Evolutionary conservation across 2,113 vertebrate species (phyloP).

Genomic region (Corythoichthys intestinalis): DNA sequence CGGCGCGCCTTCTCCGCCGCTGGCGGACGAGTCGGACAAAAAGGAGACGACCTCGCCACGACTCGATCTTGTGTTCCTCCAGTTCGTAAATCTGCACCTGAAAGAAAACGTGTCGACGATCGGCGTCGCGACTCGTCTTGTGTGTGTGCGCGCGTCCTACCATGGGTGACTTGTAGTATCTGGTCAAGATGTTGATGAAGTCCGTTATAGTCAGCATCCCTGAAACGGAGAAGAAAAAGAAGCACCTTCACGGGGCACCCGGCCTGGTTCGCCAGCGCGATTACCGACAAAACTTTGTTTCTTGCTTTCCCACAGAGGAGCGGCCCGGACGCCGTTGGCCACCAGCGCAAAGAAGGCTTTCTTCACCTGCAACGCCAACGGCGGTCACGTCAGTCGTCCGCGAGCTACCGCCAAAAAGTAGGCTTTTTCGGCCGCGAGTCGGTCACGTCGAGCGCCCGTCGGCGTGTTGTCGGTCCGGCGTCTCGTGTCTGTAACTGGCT

Average conservation of each 20-base stretch:
- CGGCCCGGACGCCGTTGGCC: slow-evolving; percentile 91
- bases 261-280: slow-evolving; percentile 27
- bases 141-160: slow-evolving; percentile 60
- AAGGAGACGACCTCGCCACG: slow-evolving; percentile 81
- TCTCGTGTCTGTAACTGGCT: too few relatives aligned
- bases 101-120: neutral
- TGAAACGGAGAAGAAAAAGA: slow-evolving; percentile 42
- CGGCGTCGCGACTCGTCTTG: neutral
- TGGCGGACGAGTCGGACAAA: too few relatives aligned
- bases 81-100: slow-evolving; percentile 99
- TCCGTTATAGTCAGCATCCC: slow-evolving; percentile 98
- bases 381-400: neutral
- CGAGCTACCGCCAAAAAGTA: too few relatives aligned
- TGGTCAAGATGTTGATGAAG: slow-evolving; percentile 96
- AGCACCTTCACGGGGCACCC: neutral
- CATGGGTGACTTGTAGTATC: slow-evolving; percentile 97
- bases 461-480: too few relatives aligned
- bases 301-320: slow-evolving; percentile 91
- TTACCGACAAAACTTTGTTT: slow-evolving; percentile 93
- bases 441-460: neutral
- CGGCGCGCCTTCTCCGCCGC: neutral
- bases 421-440: too few relatives aligned
- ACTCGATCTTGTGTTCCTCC: slow-evolving; percentile 97
- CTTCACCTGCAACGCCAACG: slow-evolving; percentile 77
- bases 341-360: slow-evolving; percentile 94